These are phyloP conservation scores for Sardinella longiceps DNA, from an alignment of 2,797 vertebrate species.

Conservation along the genomic window DNA sequence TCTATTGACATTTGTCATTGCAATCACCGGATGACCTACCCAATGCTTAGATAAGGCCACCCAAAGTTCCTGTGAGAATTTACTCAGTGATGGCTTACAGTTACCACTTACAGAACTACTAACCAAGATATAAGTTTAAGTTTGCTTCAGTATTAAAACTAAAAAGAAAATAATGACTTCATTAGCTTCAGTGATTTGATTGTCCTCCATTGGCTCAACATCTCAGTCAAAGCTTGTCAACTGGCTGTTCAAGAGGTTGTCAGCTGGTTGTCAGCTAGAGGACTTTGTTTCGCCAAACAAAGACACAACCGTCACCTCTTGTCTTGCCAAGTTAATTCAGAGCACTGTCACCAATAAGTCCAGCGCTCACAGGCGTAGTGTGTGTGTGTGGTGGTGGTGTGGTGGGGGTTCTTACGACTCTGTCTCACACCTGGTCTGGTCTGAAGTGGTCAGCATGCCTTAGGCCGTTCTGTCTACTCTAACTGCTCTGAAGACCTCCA, in stretches of 20 bases:
- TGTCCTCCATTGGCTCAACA: not conserved
- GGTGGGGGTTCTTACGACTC: not conserved
- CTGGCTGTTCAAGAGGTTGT: not conserved
- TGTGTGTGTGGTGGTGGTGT: not conserved
- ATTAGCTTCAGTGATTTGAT: not conserved
- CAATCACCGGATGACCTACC: not conserved
- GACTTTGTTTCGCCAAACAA: not conserved
- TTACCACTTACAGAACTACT: no score
- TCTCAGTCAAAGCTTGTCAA: not conserved
- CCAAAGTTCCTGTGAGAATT: no score
- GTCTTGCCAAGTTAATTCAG: not conserved
- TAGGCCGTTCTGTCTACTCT: not conserved
- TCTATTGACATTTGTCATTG: constrained; percentile 3
- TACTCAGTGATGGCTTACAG: no score
- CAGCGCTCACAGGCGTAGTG: not conserved
- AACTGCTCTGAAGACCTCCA: not conserved
- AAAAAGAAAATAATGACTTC: not conserved
- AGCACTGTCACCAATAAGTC: not conserved
- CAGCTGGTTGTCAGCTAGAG: not conserved
- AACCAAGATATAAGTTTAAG: no score
- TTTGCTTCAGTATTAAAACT: not conserved
- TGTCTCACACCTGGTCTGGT: not conserved
- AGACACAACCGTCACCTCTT: not conserved
- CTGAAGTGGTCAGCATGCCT: not conserved
- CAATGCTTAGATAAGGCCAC: not conserved